These are phyloP conservation scores for Sesamia inferens DNA, from an alignment of 2,888 invertebrate genomes.

Conservation along the genomic window DNA sequence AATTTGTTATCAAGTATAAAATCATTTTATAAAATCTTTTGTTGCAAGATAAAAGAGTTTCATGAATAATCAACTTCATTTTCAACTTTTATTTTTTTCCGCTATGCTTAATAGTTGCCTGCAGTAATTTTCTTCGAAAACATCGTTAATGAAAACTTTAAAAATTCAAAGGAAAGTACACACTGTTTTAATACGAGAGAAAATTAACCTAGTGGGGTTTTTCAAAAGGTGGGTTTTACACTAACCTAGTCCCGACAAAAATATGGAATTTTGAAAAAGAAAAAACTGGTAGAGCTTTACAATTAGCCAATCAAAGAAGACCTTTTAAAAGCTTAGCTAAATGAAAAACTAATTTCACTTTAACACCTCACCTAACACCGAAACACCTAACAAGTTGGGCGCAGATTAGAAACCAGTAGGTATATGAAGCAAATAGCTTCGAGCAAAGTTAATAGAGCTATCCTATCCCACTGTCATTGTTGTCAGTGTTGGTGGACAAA, in stretches of 20 bases:
- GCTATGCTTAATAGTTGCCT: slow-evolving; percentile 26
- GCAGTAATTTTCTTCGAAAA: slow-evolving; percentile 29
- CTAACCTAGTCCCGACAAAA: not conserved
- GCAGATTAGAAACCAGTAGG: slow-evolving; percentile 39
- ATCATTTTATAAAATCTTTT: slow-evolving; percentile 28
- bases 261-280: slow-evolving; percentile 13
- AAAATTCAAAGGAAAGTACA: slow-evolving; percentile 33
- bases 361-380: slow-evolving; percentile 6
- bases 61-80: slow-evolving; percentile 37
- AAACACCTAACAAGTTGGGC: slow-evolving; percentile 33
- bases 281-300: not conserved
- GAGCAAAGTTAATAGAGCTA: slow-evolving; percentile 45
- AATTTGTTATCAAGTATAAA: too few relatives aligned
- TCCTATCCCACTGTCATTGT: slow-evolving; percentile 56
- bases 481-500: slow-evolving; percentile 54
- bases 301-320: slow-evolving; percentile 4
- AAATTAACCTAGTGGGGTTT: slow-evolving; percentile 28
- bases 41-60: slow-evolving; percentile 31
- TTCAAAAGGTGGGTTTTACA: slow-evolving; percentile 7
- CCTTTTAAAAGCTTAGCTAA: not conserved
- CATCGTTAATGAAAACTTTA: slow-evolving; percentile 39
- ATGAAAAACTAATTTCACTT: slow-evolving; percentile 7
- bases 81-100: slow-evolving; percentile 17
- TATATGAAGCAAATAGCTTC: slow-evolving; percentile 43
- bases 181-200: slow-evolving; percentile 35